phyloP scores from a whole-genome alignment of 64 coral and sea anemone species.

The Trachythela sp. region DNA sequence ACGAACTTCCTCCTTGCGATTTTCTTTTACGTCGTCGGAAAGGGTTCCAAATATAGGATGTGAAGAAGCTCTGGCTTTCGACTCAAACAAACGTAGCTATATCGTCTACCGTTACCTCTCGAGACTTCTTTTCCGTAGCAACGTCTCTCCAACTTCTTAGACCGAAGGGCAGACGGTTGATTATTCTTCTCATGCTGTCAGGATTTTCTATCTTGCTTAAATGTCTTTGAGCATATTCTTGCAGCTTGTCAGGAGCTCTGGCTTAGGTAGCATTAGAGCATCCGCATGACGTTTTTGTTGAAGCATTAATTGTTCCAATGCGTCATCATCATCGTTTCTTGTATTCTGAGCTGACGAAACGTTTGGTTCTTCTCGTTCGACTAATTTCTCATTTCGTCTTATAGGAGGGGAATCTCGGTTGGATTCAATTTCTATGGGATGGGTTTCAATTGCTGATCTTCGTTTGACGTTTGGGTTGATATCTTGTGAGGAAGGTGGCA shows the following conservation, averaged over 20 bases:
- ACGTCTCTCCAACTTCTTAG: too few relatives aligned
- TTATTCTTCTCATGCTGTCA: too few relatives aligned
- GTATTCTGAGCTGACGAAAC: conserved; percentile 20
- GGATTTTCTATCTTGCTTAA: conserved; percentile 22
- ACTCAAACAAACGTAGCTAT: conserved; percentile 30
- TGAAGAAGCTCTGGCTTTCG: conserved; percentile 45
- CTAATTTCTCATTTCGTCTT: too few relatives aligned
- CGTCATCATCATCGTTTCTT: too few relatives aligned
- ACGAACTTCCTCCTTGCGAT: not conserved
- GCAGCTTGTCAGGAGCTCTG: conserved; percentile 37
- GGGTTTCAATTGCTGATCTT: too few relatives aligned
- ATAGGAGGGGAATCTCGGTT: too few relatives aligned
- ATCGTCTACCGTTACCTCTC: conserved; percentile 36
- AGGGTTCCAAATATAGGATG: conserved; percentile 43
- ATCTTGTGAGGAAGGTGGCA: too few relatives aligned
- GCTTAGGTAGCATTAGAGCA: conserved; percentile 34
- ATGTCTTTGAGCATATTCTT: too few relatives aligned
- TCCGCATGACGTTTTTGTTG: conserved; percentile 32
- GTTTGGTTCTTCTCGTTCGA: conserved; percentile 17
- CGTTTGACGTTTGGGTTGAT: too few relatives aligned
- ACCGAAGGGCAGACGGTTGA: too few relatives aligned
- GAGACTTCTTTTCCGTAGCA: conserved; percentile 27
- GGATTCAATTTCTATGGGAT: too few relatives aligned
- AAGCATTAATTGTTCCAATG: conserved; percentile 22
- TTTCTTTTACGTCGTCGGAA: not conserved